These are phyloP conservation scores for Oenanthe oenanthe DNA, from an alignment of 2,113 vertebrate genomes.

Conservation along the genomic window DNA sequence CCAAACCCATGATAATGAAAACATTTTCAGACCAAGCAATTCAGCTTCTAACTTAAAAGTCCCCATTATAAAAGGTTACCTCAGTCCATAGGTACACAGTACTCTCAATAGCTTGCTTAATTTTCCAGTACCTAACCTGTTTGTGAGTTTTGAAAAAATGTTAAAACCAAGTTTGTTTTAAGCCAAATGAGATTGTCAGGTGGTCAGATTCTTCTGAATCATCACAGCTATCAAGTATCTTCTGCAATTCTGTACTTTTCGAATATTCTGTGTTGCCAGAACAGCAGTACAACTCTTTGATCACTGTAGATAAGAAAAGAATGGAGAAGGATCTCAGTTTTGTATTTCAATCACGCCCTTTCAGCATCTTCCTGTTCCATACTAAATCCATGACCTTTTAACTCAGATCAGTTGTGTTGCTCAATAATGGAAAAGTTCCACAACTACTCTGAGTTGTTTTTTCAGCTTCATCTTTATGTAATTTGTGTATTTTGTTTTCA, in stretches of 20 bases:
- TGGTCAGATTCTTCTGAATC: neutral
- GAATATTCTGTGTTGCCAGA: neutral
- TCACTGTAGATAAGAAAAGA: neutral
- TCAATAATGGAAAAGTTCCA: constrained; percentile 1
- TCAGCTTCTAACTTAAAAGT: constrained; percentile 32
- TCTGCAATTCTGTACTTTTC: neutral
- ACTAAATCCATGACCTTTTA: neutral
- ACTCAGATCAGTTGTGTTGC: neutral
- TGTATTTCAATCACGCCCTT: neutral
- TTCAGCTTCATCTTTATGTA: neutral
- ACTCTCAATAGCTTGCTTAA: neutral
- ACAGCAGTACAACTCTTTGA: neutral
- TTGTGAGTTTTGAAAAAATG: neutral
- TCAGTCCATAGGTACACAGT: neutral
- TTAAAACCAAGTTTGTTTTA: neutral
- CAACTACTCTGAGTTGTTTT: neutral
- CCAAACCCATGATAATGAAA: constrained; percentile 45
- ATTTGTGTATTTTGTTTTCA: neutral
- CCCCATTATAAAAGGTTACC: neutral
- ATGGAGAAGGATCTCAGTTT: neutral
- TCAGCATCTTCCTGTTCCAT: constrained; percentile 15
- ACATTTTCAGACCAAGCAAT: constrained; percentile 20
- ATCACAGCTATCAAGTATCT: neutral
- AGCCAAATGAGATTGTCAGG: accelerated
- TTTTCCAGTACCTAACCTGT: neutral